Evolutionary conservation across 2,888 invertebrate species (phyloP).

Genomic region (Hoplodrina ambigua): DNA sequence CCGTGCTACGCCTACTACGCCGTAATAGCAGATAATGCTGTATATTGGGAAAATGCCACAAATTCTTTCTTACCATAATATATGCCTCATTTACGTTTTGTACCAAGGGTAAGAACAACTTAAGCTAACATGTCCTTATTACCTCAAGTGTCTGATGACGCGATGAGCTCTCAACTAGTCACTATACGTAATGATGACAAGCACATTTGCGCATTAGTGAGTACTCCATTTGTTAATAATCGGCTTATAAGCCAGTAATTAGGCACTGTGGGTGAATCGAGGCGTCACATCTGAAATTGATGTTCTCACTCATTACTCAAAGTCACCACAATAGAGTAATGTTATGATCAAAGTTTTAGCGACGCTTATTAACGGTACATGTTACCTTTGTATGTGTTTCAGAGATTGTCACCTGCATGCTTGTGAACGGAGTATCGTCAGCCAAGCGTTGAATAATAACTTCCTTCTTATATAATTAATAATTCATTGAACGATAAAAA

Average conservation of each 20-base stretch:
- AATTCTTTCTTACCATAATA: no score
- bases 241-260: constrained; percentile 38
- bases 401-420: not conserved
- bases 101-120: not conserved
- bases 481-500: not conserved
- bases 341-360: constrained; percentile 51
- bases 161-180: not conserved
- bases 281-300: constrained; percentile 57
- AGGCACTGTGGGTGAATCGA: constrained; percentile 49
- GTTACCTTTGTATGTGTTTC: constrained; percentile 11
- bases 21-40: no score
- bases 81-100: no score
- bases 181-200: not conserved
- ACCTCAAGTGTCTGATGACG: no score
- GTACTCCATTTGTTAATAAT: constrained; percentile 25
- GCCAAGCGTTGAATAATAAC: not conserved
- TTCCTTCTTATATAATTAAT: not conserved
- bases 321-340: constrained; percentile 51
- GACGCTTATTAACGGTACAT: constrained; percentile 8
- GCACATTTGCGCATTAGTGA: not conserved
- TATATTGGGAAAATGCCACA: no score
- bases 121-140: not conserved
- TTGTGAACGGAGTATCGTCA: not conserved
- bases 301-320: constrained; percentile 62
- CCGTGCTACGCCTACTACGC: not conserved